Evolutionary conservation across 2,888 invertebrate species (phyloP).

Genomic region (Hydriomena furcata): DNA sequence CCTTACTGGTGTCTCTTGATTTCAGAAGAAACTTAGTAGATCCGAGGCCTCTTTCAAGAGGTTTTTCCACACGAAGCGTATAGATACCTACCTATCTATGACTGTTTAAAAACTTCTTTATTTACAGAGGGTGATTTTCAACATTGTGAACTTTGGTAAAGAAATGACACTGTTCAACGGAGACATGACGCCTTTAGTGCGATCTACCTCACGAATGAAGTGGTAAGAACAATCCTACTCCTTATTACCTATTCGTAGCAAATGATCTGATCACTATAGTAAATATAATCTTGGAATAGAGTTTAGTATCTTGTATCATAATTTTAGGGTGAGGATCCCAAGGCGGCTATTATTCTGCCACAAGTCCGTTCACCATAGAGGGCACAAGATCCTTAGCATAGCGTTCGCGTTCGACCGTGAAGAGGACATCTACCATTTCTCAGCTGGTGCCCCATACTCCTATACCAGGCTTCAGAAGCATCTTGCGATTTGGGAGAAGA

Average conservation of each 20-base stretch:
- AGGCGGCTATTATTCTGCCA: constrained; percentile 95
- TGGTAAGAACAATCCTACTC: constrained; percentile 91
- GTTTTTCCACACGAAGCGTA: too few species aligned
- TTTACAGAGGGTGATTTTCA: constrained; percentile 95
- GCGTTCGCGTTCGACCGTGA: constrained; percentile 97
- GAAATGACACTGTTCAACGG: constrained; percentile 93
- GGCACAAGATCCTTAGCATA: constrained; percentile 96
- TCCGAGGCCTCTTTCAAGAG: too few species aligned
- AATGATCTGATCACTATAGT: too few species aligned
- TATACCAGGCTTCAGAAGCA: constrained; percentile 95
- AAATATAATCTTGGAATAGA: too few species aligned
- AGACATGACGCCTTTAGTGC: constrained; percentile 96
- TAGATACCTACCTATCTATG: too few species aligned
- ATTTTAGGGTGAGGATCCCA: constrained; percentile 88
- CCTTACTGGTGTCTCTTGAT: too few species aligned
- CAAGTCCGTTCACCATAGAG: constrained; percentile 93
- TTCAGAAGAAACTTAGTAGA: too few species aligned
- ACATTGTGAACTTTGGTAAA: constrained; percentile 98
- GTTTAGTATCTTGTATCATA: neutral
- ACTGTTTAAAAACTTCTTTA: neutral
- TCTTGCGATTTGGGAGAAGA: constrained; percentile 87
- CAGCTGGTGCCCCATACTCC: constrained; percentile 97
- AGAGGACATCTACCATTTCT: constrained; percentile 97
- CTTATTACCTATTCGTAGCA: neutral
- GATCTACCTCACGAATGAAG: constrained; percentile 94